Base-by-base conservation (phyloP, 2,113 vertebrate species). In the Carassius gibelio region DNA sequence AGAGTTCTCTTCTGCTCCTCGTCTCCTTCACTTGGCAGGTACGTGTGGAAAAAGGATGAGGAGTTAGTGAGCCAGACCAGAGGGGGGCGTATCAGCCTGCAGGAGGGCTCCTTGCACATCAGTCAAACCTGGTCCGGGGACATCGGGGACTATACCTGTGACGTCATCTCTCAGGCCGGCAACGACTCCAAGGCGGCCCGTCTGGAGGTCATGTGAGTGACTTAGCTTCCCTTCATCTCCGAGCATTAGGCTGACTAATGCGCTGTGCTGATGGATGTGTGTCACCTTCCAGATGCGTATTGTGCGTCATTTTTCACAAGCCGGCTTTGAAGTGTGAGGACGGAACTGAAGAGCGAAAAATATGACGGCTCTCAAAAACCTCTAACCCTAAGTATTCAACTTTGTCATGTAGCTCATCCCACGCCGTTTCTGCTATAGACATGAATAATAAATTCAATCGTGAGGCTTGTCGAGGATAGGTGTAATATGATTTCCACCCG, bases 51-150 rank as follows among this genome's bases (percentile, higher is more conserved):
- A 90, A 98, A 98, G 84, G 95, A 97, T 66, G 92, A 90, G 0
- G 23, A 87, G 34, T 72, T 91, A 0, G 94, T 98, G 84, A 93
- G 92, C 38, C 93, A 95, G 0, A 91, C 94, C 36, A 91, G 93
- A 79, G 97, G 95, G 19, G 96, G 96, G 5, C 94, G 97, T 77
- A 92, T 98, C 13, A 93, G 94, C 0, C 89, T 97, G 0, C 95
- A 95, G 52, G 95, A 95, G 0, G 97, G 98, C 14, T 95, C 95
- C 17, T 96, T 99, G 48, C 92, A 96, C 57, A 98, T 99, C 87
- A 96, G 96, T 90, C 98, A 99, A 91, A 99, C 98, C 0, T 99
- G 98, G 98, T 99, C 98, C 0, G 98, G 97, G 0, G 98, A 99
- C 94, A 99, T 99, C 0, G 98, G 98, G 0, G 96, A 98, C 90